phyloP scores from a whole-genome alignment of 2,113 vertebrate genomes.

The Oreochromis tanganicae region DNA sequence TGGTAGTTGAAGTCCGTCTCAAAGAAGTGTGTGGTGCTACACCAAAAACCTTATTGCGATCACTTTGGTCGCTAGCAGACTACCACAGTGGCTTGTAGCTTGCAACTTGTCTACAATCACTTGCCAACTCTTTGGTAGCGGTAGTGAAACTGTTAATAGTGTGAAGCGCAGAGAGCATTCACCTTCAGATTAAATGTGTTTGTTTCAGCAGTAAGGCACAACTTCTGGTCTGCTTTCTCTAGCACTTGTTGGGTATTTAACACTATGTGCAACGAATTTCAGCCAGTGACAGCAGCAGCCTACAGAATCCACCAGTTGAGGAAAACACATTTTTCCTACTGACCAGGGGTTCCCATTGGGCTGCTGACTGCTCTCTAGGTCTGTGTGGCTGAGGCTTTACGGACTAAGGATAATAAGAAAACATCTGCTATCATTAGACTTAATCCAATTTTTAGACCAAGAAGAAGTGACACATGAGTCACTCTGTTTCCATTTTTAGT shows the following conservation, averaged over 20 bases:
- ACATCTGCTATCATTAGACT: background rate
- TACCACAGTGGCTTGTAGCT: background rate
- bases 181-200: background rate
- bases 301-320: background rate
- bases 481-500: background rate
- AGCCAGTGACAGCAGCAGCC: background rate
- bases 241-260: background rate
- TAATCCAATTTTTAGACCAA: background rate
- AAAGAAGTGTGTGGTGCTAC: background rate
- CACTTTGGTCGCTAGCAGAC: accelerated
- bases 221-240: background rate
- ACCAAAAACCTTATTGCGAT: background rate
- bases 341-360: background rate
- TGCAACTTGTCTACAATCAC: background rate
- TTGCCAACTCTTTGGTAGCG: background rate
- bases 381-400: background rate
- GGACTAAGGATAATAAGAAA: background rate
- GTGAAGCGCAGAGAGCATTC: background rate
- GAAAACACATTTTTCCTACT: background rate
- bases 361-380: background rate
- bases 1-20: background rate
- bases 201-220: background rate
- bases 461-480: background rate
- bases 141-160: background rate
- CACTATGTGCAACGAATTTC: background rate